Base-by-base conservation (phyloP, 2,797 vertebrate species). In the Notamacropus eugenii region DNA sequence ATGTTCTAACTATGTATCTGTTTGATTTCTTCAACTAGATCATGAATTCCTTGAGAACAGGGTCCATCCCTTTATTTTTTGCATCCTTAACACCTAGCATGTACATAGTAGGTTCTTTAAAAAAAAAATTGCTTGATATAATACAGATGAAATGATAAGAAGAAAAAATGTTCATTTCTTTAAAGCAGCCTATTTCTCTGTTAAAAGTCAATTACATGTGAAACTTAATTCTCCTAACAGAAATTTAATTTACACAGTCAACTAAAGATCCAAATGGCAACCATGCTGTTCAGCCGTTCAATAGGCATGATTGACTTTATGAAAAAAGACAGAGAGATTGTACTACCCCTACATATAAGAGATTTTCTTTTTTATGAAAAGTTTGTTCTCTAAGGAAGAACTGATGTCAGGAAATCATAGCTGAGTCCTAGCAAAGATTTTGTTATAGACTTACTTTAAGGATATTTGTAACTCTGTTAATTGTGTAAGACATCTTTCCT, bases 161-260 rank as follows among this genome's bases (percentile, higher is more conserved):
- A 29, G 90, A 31, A 22, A 34, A 54, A n/a, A 13, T 90, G 9
- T 54, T 52, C 28, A 28, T 31, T 90, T 90, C 46, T 31, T 91
- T 54, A 91, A 52, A 54, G 90, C 28, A 34, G 28, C 16, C 54
- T 46, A 29, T 67, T 67, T 92, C 62, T 91, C 56, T 67, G 27
- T 95, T 58, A 52, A 34, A 95, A 59, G 11, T 31, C 29, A 91
- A 91, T 0, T 50, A 92, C 57, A 56, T 74, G 54, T 91, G 54
- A 67, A 93, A 74, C 91, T 31, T 90, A 96, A 91, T 90, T 95
- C 56, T 93, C 14, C 24, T 4, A 92, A 40, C 12, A 92, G 57
- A 74, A 92, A 57, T 91, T 92, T 93, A 92, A 90, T 95, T 90
- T 92, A 95, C 54, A 57, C 59, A 97, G 54, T 67, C 27, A 97